Percentiles rank a stretch among this genome's conserved stretches.
phyloP scores from a whole-genome alignment of 2,797 vertebrate genomes.

The Atherinosoma microstoma region DNA sequence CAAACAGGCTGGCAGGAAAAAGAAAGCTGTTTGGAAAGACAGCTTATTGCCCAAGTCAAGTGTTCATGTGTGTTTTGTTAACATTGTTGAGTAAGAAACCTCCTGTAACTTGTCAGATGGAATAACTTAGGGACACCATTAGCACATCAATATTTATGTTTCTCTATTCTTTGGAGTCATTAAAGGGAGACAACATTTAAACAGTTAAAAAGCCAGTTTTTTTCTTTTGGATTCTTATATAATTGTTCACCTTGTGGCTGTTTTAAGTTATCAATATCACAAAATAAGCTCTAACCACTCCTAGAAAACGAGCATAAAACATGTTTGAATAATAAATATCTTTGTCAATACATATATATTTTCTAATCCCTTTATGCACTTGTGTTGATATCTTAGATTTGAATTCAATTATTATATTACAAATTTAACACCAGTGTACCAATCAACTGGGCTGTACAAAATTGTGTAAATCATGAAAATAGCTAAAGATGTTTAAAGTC shows the following conservation, averaged over 20 bases:
- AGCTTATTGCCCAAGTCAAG: slow-evolving; percentile 12
- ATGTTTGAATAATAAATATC: neutral
- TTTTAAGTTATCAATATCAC: neutral
- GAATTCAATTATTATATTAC: too few species aligned
- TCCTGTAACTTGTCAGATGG: neutral
- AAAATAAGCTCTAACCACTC: neutral
- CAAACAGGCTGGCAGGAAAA: slow-evolving; percentile 45
- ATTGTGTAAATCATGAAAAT: slow-evolving; percentile 37
- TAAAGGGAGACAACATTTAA: neutral
- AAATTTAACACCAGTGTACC: neutral
- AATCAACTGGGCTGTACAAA: neutral
- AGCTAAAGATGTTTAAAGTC: slow-evolving; percentile 25
- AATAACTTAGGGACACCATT: neutral
- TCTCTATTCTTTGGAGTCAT: neutral
- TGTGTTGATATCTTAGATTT: neutral
- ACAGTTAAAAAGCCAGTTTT: neutral
- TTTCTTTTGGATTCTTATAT: too few species aligned
- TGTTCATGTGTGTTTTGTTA: slow-evolving; percentile 14
- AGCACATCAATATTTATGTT: slow-evolving; percentile 1
- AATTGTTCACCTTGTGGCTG: too few species aligned
- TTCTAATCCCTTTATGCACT: neutral
- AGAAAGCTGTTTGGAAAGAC: slow-evolving; percentile 11
- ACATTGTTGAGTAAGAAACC: slow-evolving; percentile 15
- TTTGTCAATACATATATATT: neutral
- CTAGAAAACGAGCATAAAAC: neutral